Percentiles rank a stretch among this genome's conserved stretches.
Conservation (phyloP, 2,888 invertebrate species). For the Lasioglossum malachurum region DNA sequence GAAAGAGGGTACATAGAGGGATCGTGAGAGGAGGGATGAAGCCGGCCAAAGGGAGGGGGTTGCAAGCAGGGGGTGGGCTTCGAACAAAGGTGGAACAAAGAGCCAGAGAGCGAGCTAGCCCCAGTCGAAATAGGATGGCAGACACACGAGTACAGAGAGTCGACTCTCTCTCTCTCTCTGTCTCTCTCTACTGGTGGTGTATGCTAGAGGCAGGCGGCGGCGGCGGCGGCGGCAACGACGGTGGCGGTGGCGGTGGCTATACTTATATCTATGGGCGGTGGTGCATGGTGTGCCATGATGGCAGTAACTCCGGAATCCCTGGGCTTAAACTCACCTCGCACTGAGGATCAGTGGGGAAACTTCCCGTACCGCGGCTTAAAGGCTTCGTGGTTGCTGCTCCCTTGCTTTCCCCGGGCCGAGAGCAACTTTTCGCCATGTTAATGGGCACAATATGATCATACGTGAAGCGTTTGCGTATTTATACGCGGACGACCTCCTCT, state of each 20-base stretch:
- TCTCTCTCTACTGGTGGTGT: not conserved
- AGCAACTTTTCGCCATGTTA: constrained; percentile 83
- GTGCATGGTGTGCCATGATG: constrained; percentile 83
- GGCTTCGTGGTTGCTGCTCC: constrained; percentile 84
- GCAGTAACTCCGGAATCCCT: constrained; percentile 84
- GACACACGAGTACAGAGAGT: constrained; percentile 70
- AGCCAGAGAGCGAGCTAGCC: constrained; percentile 44
- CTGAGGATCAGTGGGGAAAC: constrained; percentile 84
- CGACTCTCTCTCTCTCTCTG: not conserved
- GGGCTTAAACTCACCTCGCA: constrained; percentile 82
- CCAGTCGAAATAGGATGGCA: constrained; percentile 67
- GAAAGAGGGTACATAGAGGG: constrained; percentile 43
- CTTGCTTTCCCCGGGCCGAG: constrained; percentile 75
- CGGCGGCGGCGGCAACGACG: constrained; percentile 51
- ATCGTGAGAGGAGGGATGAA: constrained; percentile 47
- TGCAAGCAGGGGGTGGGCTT: constrained; percentile 57
- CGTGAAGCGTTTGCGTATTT: constrained; percentile 71
- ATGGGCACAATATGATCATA: constrained; percentile 83
- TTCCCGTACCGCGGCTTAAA: constrained; percentile 84
- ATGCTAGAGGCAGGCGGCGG: not conserved
- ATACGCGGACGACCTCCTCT: constrained; percentile 32
- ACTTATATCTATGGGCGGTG: constrained; percentile 78
- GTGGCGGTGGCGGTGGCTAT: constrained; percentile 67
- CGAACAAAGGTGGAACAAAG: constrained; percentile 44
- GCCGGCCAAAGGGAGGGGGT: constrained; percentile 53